These are phyloP conservation scores for Heliothis peltigera DNA, from an alignment of 2,888 invertebrate species.

Conservation along the genomic window DNA sequence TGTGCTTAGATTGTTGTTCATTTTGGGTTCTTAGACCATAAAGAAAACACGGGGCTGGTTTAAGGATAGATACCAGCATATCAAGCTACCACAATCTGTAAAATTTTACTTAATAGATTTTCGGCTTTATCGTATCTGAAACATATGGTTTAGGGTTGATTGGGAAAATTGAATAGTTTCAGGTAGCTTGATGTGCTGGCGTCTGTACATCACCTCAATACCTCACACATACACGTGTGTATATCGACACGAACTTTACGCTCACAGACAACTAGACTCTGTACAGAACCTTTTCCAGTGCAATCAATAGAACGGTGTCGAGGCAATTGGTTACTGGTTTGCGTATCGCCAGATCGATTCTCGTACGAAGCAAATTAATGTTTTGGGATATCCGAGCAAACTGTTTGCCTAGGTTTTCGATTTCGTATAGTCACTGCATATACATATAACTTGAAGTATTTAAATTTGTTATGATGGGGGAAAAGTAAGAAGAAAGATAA, in stretches of 20 bases:
- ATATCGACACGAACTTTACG: not conserved
- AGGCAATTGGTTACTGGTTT: not conserved
- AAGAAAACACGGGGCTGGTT: not conserved
- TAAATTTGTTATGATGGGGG: too few relatives aligned
- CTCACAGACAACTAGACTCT: not conserved
- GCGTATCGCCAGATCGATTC: constrained; percentile 1
- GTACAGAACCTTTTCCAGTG: not conserved
- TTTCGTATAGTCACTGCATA: not conserved
- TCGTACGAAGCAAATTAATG: not conserved
- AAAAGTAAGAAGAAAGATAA: too few relatives aligned
- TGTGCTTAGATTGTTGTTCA: constrained; percentile 10
- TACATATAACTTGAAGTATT: too few relatives aligned
- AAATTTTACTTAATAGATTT: too few relatives aligned
- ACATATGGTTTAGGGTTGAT: too few relatives aligned
- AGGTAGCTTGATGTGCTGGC: too few relatives aligned
- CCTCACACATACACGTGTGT: not conserved
- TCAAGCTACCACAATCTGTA: too few relatives aligned
- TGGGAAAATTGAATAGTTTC: too few relatives aligned
- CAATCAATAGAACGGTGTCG: not conserved
- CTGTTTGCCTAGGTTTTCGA: not conserved
- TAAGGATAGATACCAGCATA: not conserved
- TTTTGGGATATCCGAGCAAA: not conserved
- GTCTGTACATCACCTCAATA: not conserved
- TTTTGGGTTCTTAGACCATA: constrained; percentile 2
- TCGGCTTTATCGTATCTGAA: too few relatives aligned